Conservation (phyloP, 2,797 vertebrate species). For the Phrynocephalus forsythii region DNA sequence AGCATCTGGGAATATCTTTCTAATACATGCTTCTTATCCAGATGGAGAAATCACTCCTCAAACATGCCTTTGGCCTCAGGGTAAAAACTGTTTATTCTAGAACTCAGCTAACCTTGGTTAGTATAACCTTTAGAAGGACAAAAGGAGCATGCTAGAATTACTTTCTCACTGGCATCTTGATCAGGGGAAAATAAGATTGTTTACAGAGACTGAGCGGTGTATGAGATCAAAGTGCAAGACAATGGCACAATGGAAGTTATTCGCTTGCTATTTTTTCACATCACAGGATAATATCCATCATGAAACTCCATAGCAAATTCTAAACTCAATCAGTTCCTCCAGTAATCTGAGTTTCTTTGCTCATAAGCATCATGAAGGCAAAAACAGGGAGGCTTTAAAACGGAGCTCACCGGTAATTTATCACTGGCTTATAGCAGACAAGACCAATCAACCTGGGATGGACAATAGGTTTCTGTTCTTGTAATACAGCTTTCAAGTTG, state of each 20-base stretch:
- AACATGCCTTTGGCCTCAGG: slow-evolving; percentile 14
- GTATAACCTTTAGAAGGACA: slow-evolving; percentile 22
- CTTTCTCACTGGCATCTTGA: slow-evolving; percentile 7
- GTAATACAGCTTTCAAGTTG: slow-evolving; percentile 1
- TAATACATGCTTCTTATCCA: slow-evolving; percentile 28
- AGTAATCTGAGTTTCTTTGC: not conserved
- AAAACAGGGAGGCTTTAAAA: not conserved
- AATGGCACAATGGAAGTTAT: not conserved
- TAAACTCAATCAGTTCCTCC: not conserved
- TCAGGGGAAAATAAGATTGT: not conserved
- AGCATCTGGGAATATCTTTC: slow-evolving; percentile 12
- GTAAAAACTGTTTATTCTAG: slow-evolving; percentile 23
- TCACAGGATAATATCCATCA: not conserved
- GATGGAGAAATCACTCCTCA: slow-evolving; percentile 28
- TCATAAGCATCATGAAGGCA: not conserved
- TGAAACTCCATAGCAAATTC: not conserved
- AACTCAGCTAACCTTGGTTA: slow-evolving; percentile 14
- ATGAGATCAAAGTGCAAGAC: not conserved
- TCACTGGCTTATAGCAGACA: not conserved
- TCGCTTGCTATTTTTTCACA: not conserved
- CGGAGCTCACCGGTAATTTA: rapidly evolving
- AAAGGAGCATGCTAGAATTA: not conserved
- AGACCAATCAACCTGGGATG: rapidly evolving
- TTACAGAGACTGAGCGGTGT: not conserved
- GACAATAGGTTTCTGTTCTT: rapidly evolving